These are phyloP conservation scores for Gryllus bimaculatus DNA, from an alignment of 1,140 invertebrate species.

Conservation along the genomic window DNA sequence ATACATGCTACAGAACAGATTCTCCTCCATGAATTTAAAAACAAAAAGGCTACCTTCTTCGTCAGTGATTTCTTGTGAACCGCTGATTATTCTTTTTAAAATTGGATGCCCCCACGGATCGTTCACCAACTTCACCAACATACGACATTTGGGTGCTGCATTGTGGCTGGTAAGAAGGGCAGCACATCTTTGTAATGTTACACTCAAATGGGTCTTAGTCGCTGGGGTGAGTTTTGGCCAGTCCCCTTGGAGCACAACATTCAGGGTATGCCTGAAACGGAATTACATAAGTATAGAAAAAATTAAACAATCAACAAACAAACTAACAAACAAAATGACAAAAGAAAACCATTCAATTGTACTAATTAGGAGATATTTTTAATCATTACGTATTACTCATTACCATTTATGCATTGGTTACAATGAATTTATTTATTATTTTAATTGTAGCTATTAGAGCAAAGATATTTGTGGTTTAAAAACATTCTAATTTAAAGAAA, in stretches of 20 bases:
- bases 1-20: too few relatives aligned
- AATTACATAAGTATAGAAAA: constrained; percentile 8
- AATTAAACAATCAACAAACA: constrained; percentile 11
- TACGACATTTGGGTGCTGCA: constrained; percentile 36
- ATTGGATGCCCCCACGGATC: constrained; percentile 39
- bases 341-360: not conserved
- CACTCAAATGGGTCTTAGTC: constrained; percentile 42
- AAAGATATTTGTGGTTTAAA: too few relatives aligned
- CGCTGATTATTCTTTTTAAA: constrained; percentile 9
- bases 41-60: constrained; percentile 8
- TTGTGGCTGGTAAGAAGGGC: constrained; percentile 34
- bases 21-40: too few relatives aligned
- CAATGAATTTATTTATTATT: too few relatives aligned
- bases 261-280: constrained; percentile 39
- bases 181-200: constrained; percentile 40
- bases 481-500: too few relatives aligned
- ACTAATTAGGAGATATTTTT: not conserved
- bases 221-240: constrained; percentile 42
- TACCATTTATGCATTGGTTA: too few relatives aligned
- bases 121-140: constrained; percentile 37
- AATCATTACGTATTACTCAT: not conserved
- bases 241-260: constrained; percentile 44
- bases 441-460: too few relatives aligned
- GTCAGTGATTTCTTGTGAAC: constrained; percentile 11
- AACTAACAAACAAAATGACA: not conserved